Evolutionary conservation across 2,797 vertebrate species (phyloP), one percentile per base, ranked within the genome.

Genomic region (Danio jaintianensis): DNA sequence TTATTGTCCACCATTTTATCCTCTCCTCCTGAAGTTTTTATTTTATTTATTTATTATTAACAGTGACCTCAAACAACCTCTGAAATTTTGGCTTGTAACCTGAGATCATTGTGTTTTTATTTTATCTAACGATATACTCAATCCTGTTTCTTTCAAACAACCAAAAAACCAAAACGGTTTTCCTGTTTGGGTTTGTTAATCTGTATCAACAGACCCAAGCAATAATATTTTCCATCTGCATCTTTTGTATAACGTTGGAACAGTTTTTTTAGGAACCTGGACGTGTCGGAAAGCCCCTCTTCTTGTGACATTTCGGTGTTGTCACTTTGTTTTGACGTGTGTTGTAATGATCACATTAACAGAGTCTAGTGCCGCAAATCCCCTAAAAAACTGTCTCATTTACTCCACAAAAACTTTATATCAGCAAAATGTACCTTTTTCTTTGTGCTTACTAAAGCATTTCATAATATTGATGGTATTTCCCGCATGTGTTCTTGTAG

Each of bases 151-250:
- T 43, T 56, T 56, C 69, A 22, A 56, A 71, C 50, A 20, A 53
- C 48, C 16, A 29, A 38, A 38, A 53, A 61, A 8, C 29, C 29
- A 40, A 18, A 63, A 13, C 4, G n/a, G 50, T 71, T 56, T 16
- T 42, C 50, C n/a, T 71, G 69, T 71, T 71, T 71, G 69, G 77
- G 66, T 70, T 61, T 71, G 56, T 63, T 70, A 68, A 71, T 79
- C 86, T 90, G 85, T 83, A 89, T 90, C 89, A 91, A 83, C 89
- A 89, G 87, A 92, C 89, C 87, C 64, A 88, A 79, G 87, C 55
- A 62, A 13, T 16, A 38, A 68, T 53, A 68, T 77, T 43, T 82
- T 50, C 16, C 61, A 66, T 72, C 2, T 36, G 50, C 58, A 59
- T 38, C 62, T 48, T 79, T 56, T 77, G 68, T 42, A 38, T 80